Base-by-base conservation (phyloP, 2,113 vertebrate genomes). In the Arizona elegans region DNA sequence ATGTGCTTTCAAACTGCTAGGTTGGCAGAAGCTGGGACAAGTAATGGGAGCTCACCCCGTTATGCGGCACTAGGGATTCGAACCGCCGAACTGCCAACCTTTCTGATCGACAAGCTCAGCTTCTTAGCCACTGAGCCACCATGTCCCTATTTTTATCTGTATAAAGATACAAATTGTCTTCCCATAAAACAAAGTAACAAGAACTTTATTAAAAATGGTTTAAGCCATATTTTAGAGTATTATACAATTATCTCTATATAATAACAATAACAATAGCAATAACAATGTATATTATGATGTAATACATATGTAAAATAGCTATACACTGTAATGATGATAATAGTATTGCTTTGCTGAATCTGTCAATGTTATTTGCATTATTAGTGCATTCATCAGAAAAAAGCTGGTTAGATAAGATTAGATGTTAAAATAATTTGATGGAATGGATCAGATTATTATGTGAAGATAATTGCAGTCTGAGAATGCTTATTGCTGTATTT, bases 401-500 rank as follows among this genome's bases (percentile, higher is more conserved):
- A 59, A 96, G 92, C 53, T 90, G 91, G 91, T 95, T 91, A 94
- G 91, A 94, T 93, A 90, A 95, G 93, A 92, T 96, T 96, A 95
- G 92, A 91, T 81, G 47, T 92, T 93, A 21, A 92, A 93, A 95
- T 21, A 95, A 95, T 93, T 90, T 93, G 94, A 93, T 92, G 93
- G 21, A 88, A 65, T 93, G 91, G 94, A 96, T 94, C 47, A 95
- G 93, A 96, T 95, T 94, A 91, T 94, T 94, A 95, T 0, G 0
- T 90, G 75, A 95, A 96, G 95, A 96, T 97, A 96, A 96, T 96
- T 97, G 96, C 94, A 58, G 93, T 93, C 92, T 96, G 93, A 95
- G 94, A 96, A 96, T 93, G 93, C 97, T 95, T 94, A 96, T 95
- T 96, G 93, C 93, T 96, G 94, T 95, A 96, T 95, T 96, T 97